Evolutionary conservation across 2,797 vertebrate species (phyloP).

Genomic region (Anguilla anguilla): DNA sequence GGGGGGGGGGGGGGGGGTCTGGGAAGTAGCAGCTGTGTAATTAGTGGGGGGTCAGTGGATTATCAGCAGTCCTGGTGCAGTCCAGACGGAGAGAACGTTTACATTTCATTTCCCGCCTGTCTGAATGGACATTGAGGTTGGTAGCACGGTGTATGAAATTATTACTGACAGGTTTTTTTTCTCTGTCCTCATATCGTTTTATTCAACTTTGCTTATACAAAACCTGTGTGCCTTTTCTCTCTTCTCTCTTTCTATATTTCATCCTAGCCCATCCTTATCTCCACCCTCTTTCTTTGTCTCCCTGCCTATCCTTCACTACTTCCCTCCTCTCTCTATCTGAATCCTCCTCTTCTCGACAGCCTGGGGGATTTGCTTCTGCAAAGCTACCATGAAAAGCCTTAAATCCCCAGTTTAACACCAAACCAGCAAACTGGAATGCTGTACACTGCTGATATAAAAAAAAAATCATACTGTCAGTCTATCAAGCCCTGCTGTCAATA

Average conservation of each 20-base stretch:
- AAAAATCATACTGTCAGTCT: slow-evolving; percentile 10
- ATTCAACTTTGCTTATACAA: not conserved
- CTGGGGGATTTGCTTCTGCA: not conserved
- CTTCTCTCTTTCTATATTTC: not conserved
- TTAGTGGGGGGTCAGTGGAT: not conserved
- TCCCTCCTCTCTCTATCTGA: not conserved
- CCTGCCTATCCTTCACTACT: not conserved
- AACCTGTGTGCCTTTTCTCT: too few relatives aligned
- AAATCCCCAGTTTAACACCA: not conserved
- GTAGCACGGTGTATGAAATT: not conserved
- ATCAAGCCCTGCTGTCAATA: not conserved
- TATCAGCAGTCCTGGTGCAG: not conserved
- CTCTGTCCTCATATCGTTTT: not conserved
- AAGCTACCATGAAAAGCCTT: not conserved
- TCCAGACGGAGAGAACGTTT: not conserved
- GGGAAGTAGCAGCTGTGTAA: not conserved
- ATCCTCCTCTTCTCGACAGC: not conserved
- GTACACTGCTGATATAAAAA: not conserved
- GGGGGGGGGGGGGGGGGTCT: not conserved
- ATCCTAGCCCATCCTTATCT: not conserved
- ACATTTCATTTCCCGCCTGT: not conserved
- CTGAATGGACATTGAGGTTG: not conserved
- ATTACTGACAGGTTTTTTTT: not conserved
- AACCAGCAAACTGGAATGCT: not conserved
- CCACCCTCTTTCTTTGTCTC: not conserved